Evolutionary conservation across 2,113 vertebrate species (phyloP).

Genomic region (Dasyornis broadbenti): DNA sequence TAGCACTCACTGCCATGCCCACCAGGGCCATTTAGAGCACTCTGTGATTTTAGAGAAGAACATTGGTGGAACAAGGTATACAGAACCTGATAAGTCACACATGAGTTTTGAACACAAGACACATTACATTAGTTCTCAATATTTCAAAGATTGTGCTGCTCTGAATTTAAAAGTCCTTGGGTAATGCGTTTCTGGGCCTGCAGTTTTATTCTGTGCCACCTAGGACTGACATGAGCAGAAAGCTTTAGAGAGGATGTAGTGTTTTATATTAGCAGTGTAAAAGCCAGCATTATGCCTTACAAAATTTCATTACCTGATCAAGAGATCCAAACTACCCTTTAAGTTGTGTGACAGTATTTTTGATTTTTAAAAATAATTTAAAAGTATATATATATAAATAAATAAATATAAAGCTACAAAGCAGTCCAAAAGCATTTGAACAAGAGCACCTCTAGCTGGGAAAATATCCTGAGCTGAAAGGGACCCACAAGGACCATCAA

Average conservation of each 20-base stretch:
- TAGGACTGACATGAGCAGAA: neutral
- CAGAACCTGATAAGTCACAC: neutral
- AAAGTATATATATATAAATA: too few relatives aligned
- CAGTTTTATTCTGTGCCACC: neutral
- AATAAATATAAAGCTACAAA: neutral
- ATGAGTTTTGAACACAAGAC: neutral
- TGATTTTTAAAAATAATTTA: neutral
- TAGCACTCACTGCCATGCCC: neutral
- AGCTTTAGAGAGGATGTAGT: neutral
- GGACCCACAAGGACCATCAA: neutral
- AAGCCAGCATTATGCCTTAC: neutral
- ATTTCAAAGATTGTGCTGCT: neutral
- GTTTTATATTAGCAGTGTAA: neutral
- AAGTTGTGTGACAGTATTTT: neutral
- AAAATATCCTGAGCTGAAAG: neutral
- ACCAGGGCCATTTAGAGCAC: neutral
- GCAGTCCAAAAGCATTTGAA: neutral
- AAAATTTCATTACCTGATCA: neutral
- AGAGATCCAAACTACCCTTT: neutral
- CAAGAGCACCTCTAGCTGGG: neutral
- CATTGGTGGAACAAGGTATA: neutral
- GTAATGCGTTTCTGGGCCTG: neutral
- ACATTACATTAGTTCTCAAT: neutral
- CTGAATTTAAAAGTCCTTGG: neutral
- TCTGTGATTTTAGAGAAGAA: neutral